Conservation (phyloP, 2,888 invertebrate species). For the Onchidella celtica region DNA sequence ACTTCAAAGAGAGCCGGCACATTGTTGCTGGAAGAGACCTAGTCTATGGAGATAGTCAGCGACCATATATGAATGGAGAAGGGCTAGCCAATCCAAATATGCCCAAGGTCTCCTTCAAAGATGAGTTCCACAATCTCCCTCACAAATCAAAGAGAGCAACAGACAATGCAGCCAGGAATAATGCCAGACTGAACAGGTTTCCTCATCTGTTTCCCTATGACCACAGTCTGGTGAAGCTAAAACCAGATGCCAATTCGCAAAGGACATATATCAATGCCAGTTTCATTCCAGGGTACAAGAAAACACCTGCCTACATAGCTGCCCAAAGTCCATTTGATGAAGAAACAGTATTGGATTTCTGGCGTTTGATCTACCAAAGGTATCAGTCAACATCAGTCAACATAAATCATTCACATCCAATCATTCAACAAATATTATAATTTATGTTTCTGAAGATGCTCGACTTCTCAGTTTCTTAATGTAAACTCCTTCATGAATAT, state of each 20-base stretch:
- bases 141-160: slow-evolving; percentile 64
- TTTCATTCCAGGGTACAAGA: slow-evolving; percentile 78
- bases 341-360: slow-evolving; percentile 81
- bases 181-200: slow-evolving; percentile 73
- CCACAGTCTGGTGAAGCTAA: slow-evolving; percentile 72
- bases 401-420: too few species aligned
- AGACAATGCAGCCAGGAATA: slow-evolving; percentile 59
- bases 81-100: slow-evolving; percentile 31
- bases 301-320: slow-evolving; percentile 81
- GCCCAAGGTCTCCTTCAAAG: slow-evolving; percentile 56
- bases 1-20: slow-evolving; percentile 65
- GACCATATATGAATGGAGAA: slow-evolving; percentile 9
- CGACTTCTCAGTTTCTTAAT: too few species aligned
- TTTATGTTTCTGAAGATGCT: too few species aligned
- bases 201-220: slow-evolving; percentile 78
- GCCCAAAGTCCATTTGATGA: slow-evolving; percentile 81
- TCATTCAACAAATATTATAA: too few species aligned
- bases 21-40: slow-evolving; percentile 65
- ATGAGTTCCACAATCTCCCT: slow-evolving; percentile 76
- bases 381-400: too few species aligned
- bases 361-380: slow-evolving; percentile 82
- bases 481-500: too few species aligned
- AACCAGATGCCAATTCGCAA: slow-evolving; percentile 59
- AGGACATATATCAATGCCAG: slow-evolving; percentile 76
- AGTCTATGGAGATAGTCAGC: slow-evolving; percentile 52